phyloP scores from a whole-genome alignment of 2,888 invertebrate species.

The Aquatica leii region DNA sequence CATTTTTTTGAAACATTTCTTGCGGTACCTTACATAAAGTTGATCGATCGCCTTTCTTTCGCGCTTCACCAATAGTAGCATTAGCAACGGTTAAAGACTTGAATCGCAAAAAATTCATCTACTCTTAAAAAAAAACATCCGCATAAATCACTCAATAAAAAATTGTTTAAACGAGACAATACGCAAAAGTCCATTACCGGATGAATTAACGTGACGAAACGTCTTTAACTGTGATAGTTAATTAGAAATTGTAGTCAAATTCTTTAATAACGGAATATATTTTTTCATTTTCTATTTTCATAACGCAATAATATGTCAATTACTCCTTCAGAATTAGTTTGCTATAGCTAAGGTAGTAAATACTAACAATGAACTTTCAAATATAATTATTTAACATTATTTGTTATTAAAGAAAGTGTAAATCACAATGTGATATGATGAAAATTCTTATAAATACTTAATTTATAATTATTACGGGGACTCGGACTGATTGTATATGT shows the following conservation, averaged over 20 bases:
- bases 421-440: slow-evolving; percentile 3
- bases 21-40: not conserved
- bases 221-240: no score
- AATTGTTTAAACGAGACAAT: no score
- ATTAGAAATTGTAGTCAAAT: no score
- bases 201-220: no score
- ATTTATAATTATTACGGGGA: not conserved
- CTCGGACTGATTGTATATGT: not conserved
- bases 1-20: not conserved
- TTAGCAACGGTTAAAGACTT: no score
- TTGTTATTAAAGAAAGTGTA: slow-evolving; percentile 5
- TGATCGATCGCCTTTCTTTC: not conserved
- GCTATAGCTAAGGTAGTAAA: no score
- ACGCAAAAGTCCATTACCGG: no score
- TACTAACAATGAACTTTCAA: not conserved
- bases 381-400: not conserved
- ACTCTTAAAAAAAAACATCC: no score
- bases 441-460: not conserved
- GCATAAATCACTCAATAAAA: no score
- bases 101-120: no score
- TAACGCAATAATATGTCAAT: slow-evolving; percentile 8
- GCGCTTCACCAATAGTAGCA: not conserved
- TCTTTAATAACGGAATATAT: no score
- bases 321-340: not conserved
- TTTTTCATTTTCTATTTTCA: slow-evolving; percentile 1